Evolutionary conservation across 1,140 invertebrate genomes (phyloP).

Genomic region (Bombus cullumanus): DNA sequence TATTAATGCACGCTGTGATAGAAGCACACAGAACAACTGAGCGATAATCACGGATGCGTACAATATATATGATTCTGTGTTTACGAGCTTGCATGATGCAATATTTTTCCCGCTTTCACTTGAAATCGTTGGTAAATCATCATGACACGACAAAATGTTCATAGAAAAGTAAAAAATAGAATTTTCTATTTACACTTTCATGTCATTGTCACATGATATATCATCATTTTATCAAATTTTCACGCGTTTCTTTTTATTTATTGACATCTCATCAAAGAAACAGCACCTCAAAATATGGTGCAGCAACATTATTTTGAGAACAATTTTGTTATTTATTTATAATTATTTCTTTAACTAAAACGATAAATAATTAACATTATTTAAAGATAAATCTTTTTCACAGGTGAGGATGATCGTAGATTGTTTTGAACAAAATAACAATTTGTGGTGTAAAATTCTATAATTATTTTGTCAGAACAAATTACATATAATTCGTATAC

Average conservation of each 20-base stretch:
- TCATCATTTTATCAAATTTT: background rate
- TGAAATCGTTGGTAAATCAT: slow-evolving; percentile 1
- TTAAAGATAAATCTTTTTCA: background rate
- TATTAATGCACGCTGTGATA: background rate
- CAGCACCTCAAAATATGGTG: background rate
- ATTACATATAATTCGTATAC: slow-evolving; percentile 43
- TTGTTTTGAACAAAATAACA: background rate
- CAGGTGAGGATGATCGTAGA: background rate
- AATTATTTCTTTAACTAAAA: background rate
- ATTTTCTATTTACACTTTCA: background rate
- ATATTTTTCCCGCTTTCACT: background rate
- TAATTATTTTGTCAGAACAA: slow-evolving; percentile 48
- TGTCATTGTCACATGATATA: background rate
- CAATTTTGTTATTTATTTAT: background rate
- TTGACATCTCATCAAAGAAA: background rate
- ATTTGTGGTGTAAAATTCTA: slow-evolving; percentile 45
- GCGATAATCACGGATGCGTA: too few relatives aligned
- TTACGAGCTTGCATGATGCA: slow-evolving; percentile 30
- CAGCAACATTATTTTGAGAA: background rate
- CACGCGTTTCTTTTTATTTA: background rate
- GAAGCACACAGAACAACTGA: background rate
- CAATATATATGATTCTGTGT: slow-evolving; percentile 1
- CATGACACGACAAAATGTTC: background rate
- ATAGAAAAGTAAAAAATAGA: background rate
- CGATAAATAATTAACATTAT: background rate